Percentiles rank a stretch among this genome's conserved stretches.
These are phyloP conservation scores for Falco punctatus DNA, from an alignment of 2,113 vertebrate species.

Conservation along the genomic window DNA sequence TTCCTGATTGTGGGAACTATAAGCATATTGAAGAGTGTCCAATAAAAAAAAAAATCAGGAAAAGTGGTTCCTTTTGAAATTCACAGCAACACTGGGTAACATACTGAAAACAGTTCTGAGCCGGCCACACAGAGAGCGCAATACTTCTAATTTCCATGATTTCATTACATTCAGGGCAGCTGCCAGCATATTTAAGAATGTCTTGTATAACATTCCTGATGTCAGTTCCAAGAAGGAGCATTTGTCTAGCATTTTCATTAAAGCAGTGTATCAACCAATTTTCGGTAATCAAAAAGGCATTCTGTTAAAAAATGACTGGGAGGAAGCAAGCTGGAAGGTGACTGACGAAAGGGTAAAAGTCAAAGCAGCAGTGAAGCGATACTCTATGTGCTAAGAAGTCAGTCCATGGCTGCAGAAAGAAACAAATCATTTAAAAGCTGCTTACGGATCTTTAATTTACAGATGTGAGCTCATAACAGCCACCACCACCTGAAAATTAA, in stretches of 20 bases:
- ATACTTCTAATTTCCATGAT: slow-evolving; percentile 65
- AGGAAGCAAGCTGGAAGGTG: slow-evolving; percentile 29
- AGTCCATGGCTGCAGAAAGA: background rate
- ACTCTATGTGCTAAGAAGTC: background rate
- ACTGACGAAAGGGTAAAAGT: background rate
- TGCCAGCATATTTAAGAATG: slow-evolving; percentile 64
- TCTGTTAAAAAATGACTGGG: background rate
- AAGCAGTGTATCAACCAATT: slow-evolving; percentile 23
- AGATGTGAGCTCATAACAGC: background rate
- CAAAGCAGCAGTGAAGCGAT: slow-evolving; percentile 11
- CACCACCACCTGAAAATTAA: background rate
- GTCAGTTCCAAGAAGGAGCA: slow-evolving; percentile 58
- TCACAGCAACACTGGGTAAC: slow-evolving; percentile 5
- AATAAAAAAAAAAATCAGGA: background rate
- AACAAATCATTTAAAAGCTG: background rate
- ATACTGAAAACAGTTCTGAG: slow-evolving; percentile 14
- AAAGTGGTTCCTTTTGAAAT: slow-evolving; percentile 14
- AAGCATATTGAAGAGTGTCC: background rate
- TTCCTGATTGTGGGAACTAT: background rate
- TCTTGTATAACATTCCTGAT: slow-evolving; percentile 62
- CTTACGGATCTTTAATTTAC: background rate
- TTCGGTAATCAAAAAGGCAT: slow-evolving; percentile 32
- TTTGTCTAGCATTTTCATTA: slow-evolving; percentile 51
- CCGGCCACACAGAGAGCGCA: slow-evolving; percentile 57
- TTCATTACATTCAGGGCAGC: slow-evolving; percentile 65